Base-by-base conservation (phyloP, 2,797 vertebrate genomes). In the Melanotaenia maccullochi region DNA sequence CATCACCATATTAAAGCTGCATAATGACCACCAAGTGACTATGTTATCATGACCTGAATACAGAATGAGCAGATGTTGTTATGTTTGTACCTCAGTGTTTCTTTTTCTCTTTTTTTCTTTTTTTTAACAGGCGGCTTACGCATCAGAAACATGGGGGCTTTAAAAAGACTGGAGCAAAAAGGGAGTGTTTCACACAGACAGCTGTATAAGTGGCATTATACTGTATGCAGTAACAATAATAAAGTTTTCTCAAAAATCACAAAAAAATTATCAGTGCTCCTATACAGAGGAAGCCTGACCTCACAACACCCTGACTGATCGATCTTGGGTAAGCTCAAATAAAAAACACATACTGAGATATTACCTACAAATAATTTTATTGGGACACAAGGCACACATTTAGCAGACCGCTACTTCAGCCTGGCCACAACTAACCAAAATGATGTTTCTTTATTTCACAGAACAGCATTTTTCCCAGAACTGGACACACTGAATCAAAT, bases 291-390 rank as follows among this genome's bases (percentile, higher is more conserved):
- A 33, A 33, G 35, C 35, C 11, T 36, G 35, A 36, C 35, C 11
- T 36, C 35, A 36, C 35, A 11, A 36, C 35, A 9, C 11, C 35
- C 35, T 36, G 35, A 36, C 35, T 36, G 35, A 36, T 12, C 2
- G 35, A 36, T 11, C 9, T 36, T 36, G 35, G 35, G 35, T 36
- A 12, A 38, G 20, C 6, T n/a, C 44, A n/a, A 47, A 47, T 47
- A 47, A 42, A 42, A 42, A 3, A 42, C 40, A 42, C 14, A 42
- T 42, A 80, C 79, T 56, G 66, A 83, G 80, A 76, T 54, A 35
- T 58, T 49, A 76, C 81, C 79, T 72, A 83, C 73, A 78, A 86
- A 86, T 82, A 70, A 81, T 74, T 75, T 82, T 83, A 68, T 73
- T 52, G 65, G 66, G 47, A 78, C 78, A 75, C 60, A 68, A 78